Percentiles rank a stretch among this genome's conserved stretches.
Evolutionary conservation across 2,113 vertebrate genomes (phyloP).

Genomic region (Aldabrachelys gigantea): DNA sequence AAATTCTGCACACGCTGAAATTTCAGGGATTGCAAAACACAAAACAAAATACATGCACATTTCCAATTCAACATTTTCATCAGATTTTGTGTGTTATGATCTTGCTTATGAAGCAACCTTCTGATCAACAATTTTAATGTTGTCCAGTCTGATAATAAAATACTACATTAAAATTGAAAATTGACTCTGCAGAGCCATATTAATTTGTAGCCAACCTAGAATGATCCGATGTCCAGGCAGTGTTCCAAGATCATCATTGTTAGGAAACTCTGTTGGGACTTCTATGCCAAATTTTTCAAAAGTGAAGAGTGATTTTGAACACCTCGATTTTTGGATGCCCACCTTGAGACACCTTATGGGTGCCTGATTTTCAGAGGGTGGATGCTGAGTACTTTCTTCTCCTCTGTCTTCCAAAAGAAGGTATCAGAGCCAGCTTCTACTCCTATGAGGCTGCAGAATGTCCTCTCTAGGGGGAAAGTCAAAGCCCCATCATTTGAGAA

Average conservation of each 20-base stretch:
- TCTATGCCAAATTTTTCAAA: neutral
- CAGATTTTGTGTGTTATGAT: neutral
- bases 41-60: rapidly evolving
- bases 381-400: neutral
- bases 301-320: neutral
- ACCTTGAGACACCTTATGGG: neutral
- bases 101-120: neutral
- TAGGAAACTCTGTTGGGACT: neutral
- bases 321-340: neutral
- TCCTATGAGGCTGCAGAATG: neutral
- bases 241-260: neutral
- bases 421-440: neutral
- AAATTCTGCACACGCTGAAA: neutral
- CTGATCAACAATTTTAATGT: neutral
- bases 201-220: neutral
- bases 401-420: neutral
- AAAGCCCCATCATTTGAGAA: neutral
- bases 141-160: no score
- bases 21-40: neutral
- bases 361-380: neutral
- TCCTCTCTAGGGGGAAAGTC: neutral
- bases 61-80: neutral
- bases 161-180: neutral
- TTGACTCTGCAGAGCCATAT: neutral
- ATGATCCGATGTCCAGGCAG: neutral